These are phyloP conservation scores for Hemicentrotus pulcherrimus DNA, from an alignment of 35 echinoderm and acorn worm genomes.

Conservation along the genomic window DNA sequence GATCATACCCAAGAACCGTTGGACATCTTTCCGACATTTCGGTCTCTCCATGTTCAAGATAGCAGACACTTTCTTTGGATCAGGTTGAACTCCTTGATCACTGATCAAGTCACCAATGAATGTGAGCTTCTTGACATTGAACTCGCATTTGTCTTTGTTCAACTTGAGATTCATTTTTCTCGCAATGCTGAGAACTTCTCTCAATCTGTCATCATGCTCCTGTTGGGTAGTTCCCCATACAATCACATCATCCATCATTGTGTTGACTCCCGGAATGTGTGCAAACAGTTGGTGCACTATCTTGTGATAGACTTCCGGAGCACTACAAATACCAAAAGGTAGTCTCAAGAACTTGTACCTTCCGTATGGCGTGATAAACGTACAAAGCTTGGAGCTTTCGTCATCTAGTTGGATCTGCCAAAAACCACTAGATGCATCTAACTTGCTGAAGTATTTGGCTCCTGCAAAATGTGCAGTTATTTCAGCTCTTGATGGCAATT, in stretches of 20 bases:
- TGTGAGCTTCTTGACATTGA: background rate
- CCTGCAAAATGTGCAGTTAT: constrained; percentile 50
- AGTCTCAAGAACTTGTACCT: constrained; percentile 47
- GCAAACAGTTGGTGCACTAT: too few species aligned
- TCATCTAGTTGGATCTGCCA: constrained; percentile 72
- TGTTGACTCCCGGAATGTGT: background rate
- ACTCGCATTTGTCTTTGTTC: background rate
- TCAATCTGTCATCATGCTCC: background rate
- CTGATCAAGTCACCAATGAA: too few species aligned
- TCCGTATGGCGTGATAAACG: constrained; percentile 46
- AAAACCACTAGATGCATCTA: constrained; percentile 63
- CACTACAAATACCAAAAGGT: constrained; percentile 16
- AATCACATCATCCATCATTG: background rate
- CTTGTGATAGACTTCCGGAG: background rate
- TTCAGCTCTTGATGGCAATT: too few species aligned
- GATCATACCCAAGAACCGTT: too few species aligned
- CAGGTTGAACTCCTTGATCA: too few species aligned
- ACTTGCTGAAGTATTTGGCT: constrained; percentile 47
- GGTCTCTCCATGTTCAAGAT: too few species aligned
- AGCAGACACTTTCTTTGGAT: too few species aligned
- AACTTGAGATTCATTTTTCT: background rate
- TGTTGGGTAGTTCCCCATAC: background rate
- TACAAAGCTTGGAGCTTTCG: constrained; percentile 66
- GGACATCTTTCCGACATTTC: too few species aligned
- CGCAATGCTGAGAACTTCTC: background rate